phyloP scores from a whole-genome alignment of 2,797 vertebrate genomes.

The Chrysocyon brachyurus region DNA sequence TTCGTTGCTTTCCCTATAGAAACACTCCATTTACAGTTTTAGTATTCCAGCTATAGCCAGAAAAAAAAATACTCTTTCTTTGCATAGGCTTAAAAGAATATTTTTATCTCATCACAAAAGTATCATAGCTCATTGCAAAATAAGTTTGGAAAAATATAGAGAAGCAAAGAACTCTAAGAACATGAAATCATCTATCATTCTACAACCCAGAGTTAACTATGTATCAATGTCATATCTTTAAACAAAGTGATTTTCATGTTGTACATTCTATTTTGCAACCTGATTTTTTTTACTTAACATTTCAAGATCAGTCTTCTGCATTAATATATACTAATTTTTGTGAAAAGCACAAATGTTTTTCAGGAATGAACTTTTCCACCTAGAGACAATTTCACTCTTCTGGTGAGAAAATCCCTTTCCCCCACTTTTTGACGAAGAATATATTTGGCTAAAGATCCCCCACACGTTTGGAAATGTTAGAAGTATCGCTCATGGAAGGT shows the following conservation, averaged over 20 bases:
- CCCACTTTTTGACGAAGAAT: not conserved
- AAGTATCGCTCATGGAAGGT: not conserved
- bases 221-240: not conserved
- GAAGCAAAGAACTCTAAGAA: not conserved
- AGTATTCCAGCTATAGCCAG: not conserved
- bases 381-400: not conserved
- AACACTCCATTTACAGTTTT: constrained; percentile 39
- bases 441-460: not conserved
- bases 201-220: not conserved
- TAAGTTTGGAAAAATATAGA: not conserved
- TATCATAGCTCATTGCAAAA: not conserved
- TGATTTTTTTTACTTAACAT: not conserved
- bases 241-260: not conserved
- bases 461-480: not conserved
- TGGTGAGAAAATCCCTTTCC: not conserved
- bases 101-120: constrained; percentile 1
- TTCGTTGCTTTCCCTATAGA: not conserved
- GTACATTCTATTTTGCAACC: not conserved
- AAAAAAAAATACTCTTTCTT: constrained; percentile 19
- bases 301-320: not conserved
- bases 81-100: not conserved
- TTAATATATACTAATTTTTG: constrained; percentile 11
- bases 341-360: constrained; percentile 32
- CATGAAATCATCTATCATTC: constrained; percentile 4
- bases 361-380: not conserved